Evolutionary conservation across 2,888 invertebrate genomes (phyloP), one percentile per base, ranked within the genome.

Genomic region (Coelopa pilipes): DNA sequence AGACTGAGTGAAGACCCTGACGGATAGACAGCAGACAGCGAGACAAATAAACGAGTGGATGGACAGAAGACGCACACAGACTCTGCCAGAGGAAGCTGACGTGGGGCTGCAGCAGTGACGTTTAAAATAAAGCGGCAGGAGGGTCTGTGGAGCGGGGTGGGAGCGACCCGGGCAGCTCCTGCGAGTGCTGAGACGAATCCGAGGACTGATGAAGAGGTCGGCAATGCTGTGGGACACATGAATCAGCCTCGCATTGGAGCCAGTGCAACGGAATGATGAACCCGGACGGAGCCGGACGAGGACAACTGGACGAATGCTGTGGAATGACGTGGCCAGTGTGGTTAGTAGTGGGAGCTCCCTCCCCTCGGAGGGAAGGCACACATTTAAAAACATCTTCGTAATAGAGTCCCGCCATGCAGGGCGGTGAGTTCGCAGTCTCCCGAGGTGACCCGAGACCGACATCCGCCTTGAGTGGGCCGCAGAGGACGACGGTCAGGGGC

Each of bases 181-280:
- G 34, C 34, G 7, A 34, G 34, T 34, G 34, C 34, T 34, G 21
- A 59, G 21, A 59, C 19, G 21, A 24, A 59, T 59, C 19, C 19
- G 3, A 19, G 57, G 17, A 12, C 24, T 59, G 57, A 59, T 13
- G 57, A 59, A 59, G 57, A 17, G 24, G 57, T 59, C 57, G 17
- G 57, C 24, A 59, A 59, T 59, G 57, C 57, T 19, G 57, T 59
- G 21, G 57, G 57, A 59, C 57, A 59, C 21, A 59, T 59, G 57
- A 17, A 59, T 59, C 57, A 59, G 19, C 57, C 1, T 59, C 57
- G 24, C 19, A 24, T 59, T 59, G 57, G 19, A 59, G 24, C 19
- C 12, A 57, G 24, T 10, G 24, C 57, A 59, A 59, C 57, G 24
- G 19, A 59, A 59, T 13, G 24, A 59, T 21, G 24, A 59, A 59